Conservation (phyloP, 2,797 vertebrate species). For the Eremophila alpestris region DNA sequence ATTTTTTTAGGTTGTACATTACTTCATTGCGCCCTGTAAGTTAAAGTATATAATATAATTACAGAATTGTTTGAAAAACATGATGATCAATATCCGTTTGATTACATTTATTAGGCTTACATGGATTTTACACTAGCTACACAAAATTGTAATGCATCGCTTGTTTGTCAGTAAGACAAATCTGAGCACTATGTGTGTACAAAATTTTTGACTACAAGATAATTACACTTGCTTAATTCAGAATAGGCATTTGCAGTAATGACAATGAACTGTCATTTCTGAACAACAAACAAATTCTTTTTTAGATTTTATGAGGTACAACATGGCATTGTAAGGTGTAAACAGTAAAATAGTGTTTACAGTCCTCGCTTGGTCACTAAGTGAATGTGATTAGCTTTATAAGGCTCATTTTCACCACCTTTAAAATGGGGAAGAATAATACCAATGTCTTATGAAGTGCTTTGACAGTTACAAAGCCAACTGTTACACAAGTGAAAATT, state of each 20-base stretch:
- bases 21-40: neutral
- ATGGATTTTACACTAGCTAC: neutral
- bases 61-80: neutral
- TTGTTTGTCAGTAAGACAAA: neutral
- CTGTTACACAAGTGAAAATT: neutral
- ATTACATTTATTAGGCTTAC: neutral
- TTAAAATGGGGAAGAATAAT: neutral
- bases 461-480: neutral
- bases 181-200: neutral
- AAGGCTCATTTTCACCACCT: neutral
- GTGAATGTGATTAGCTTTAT: neutral
- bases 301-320: neutral
- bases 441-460: neutral
- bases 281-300: neutral
- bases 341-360: neutral
- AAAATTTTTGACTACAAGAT: neutral
- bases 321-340: neutral
- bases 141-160: neutral
- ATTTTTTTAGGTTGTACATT: neutral
- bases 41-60: neutral
- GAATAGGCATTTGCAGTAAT: neutral
- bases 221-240: neutral
- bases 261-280: neutral
- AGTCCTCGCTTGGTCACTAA: neutral
- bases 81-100: neutral